Conservation (phyloP, 2,888 invertebrate genomes). For the Pardosa pseudoannulata region DNA sequence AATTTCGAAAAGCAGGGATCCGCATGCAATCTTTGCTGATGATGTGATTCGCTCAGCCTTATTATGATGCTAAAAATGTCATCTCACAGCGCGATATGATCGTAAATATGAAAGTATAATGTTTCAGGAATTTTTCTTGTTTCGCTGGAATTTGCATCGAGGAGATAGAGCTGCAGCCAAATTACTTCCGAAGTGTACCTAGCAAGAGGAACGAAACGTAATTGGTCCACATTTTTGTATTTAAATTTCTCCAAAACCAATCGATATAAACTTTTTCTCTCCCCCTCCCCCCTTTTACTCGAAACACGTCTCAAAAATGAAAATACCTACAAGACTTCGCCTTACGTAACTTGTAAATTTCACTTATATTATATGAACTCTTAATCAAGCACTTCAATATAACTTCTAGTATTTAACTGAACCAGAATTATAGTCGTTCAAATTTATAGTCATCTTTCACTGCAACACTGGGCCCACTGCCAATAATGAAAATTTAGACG, state of each 20-base stretch:
- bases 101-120: constrained; percentile 19
- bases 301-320: too few relatives aligned
- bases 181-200: neutral
- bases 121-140: constrained; percentile 1
- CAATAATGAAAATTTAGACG: too few relatives aligned
- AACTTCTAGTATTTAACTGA: too few relatives aligned
- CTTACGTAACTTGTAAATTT: too few relatives aligned
- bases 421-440: too few relatives aligned
- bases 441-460: too few relatives aligned
- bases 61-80: constrained; percentile 32
- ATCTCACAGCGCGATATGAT: neutral
- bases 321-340: too few relatives aligned
- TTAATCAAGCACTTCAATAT: too few relatives aligned
- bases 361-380: too few relatives aligned
- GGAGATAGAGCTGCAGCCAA: neutral
- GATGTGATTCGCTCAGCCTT: constrained; percentile 38
- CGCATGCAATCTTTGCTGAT: constrained; percentile 13
- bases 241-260: constrained; percentile 5
- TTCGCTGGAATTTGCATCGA: neutral
- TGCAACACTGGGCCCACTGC: too few relatives aligned
- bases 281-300: too few relatives aligned
- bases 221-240: constrained; percentile 17
- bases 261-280: constrained; percentile 4
- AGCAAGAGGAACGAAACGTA: neutral
- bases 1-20: neutral